A percentile compares a stretch with the other conserved stretches of the same genome.
These are phyloP conservation scores for Lepidochrysops patricia DNA, from an alignment of 2,888 invertebrate genomes.

Conservation along the genomic window DNA sequence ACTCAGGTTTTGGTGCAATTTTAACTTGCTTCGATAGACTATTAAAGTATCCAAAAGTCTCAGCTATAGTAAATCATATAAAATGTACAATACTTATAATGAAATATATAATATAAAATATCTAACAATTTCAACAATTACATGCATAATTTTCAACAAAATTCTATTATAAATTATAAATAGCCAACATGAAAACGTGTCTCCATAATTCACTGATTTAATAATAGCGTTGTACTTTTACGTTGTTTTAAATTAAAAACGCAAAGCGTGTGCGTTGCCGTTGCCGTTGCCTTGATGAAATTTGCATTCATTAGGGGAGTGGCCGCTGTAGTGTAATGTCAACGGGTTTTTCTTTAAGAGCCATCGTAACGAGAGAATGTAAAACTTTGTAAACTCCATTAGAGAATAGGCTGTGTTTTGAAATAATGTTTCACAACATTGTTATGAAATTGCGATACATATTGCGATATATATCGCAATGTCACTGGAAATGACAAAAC, in stretches of 20 bases:
- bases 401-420: neutral
- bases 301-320: conserved; percentile 64
- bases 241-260: conserved; percentile 40
- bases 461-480: neutral
- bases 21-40: too few species aligned
- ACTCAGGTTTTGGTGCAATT: too few species aligned
- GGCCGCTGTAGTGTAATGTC: conserved; percentile 38
- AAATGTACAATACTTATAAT: too few species aligned
- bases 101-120: too few species aligned
- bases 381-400: conserved; percentile 20
- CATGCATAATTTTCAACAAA: neutral
- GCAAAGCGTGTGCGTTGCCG: conserved; percentile 40
- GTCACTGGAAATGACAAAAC: neutral
- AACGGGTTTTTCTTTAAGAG: conserved; percentile 40
- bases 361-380: conserved; percentile 28
- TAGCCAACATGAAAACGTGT: conserved; percentile 9
- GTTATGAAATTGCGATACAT: neutral
- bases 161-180: conserved; percentile 7
- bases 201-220: conserved; percentile 19
- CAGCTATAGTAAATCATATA: too few species aligned
- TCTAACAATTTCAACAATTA: neutral
- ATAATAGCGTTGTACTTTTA: conserved; percentile 24
- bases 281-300: conserved; percentile 46
- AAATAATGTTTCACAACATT: neutral
- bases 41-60: too few species aligned